phyloP scores from a whole-genome alignment of 1,140 invertebrate genomes.

The Eueides isabella region DNA sequence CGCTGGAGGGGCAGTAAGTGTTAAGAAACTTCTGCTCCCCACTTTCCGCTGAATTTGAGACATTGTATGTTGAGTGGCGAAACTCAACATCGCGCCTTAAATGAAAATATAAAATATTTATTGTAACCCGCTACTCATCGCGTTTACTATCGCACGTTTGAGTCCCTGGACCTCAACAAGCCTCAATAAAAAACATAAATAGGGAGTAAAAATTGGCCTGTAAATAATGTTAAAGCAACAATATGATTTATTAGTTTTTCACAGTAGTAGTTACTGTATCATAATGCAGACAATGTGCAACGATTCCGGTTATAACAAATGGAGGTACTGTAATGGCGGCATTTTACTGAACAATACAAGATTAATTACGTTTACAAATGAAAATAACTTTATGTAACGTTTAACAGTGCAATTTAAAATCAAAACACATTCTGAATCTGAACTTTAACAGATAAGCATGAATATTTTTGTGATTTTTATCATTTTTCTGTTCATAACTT shows the following conservation, averaged over 20 bases:
- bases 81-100: neutral
- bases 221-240: no score
- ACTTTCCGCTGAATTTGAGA: no score
- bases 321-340: neutral
- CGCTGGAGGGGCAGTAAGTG: no score
- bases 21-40: no score
- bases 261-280: neutral
- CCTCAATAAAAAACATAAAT: no score
- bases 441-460: neutral
- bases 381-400: neutral
- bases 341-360: constrained; percentile 48
- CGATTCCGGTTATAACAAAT: neutral
- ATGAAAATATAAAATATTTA: neutral
- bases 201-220: no score
- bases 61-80: no score
- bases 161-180: no score
- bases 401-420: neutral
- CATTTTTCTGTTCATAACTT: neutral
- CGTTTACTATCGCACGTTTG: no score
- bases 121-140: no score
- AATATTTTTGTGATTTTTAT: neutral
- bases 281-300: neutral
- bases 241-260: neutral
- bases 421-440: neutral
- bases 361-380: constrained; percentile 44